Conservation (phyloP, 2,888 invertebrate genomes). For the Mythimna loreyi region DNA sequence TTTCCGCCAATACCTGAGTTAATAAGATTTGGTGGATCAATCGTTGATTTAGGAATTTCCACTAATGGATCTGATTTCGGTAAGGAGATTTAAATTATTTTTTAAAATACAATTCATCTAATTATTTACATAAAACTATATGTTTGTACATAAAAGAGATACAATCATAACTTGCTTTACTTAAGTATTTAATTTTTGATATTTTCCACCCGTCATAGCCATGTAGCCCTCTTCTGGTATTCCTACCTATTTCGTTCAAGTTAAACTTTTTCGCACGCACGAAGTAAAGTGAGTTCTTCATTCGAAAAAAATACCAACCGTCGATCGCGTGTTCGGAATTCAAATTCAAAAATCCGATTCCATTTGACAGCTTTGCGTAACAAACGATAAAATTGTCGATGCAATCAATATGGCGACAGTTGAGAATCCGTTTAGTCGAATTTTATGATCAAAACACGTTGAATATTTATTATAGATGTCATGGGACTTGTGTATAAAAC, state of each 20-base stretch:
- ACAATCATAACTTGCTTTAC: not conserved
- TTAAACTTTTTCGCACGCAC: slow-evolving; percentile 40
- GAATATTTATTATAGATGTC: slow-evolving; percentile 55
- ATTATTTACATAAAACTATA: not conserved
- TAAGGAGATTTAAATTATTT: too few relatives aligned
- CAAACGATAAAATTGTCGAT: slow-evolving; percentile 69
- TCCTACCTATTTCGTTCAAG: slow-evolving; percentile 10
- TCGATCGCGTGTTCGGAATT: slow-evolving; percentile 67
- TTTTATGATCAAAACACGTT: slow-evolving; percentile 61
- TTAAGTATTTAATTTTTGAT: not conserved
- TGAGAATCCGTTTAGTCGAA: slow-evolving; percentile 59
- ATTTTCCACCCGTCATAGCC: not conserved
- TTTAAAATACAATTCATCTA: too few relatives aligned
- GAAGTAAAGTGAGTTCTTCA: slow-evolving; percentile 49
- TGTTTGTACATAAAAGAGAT: not conserved
- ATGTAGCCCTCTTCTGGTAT: slow-evolving; percentile 13
- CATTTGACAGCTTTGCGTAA: slow-evolving; percentile 67
- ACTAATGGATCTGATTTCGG: not conserved
- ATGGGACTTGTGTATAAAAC: slow-evolving; percentile 47
- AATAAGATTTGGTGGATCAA: not conserved
- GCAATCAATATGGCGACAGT: slow-evolving; percentile 68
- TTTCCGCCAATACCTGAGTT: too few relatives aligned
- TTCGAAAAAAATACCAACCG: slow-evolving; percentile 47
- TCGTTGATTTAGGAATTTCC: not conserved
- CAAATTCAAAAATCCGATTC: slow-evolving; percentile 63